Evolutionary conservation across 2,888 invertebrate genomes (phyloP), one percentile per base, ranked within the genome.

Genomic region (Eristalis arbustorum): DNA sequence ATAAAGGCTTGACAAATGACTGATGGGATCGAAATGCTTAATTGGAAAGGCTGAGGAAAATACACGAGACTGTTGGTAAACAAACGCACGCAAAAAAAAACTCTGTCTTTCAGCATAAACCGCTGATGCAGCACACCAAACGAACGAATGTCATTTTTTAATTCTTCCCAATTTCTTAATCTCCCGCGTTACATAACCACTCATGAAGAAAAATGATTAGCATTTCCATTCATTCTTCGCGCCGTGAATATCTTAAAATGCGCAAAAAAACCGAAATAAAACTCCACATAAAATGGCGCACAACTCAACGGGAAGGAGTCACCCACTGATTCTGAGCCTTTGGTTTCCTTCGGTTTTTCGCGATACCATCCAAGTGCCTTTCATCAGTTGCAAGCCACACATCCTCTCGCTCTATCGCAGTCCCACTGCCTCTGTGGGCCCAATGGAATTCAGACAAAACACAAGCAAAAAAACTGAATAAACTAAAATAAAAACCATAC

Each of bases 341-440:
- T 67, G 18, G 37, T 68, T n/a, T 80, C 56, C 42, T 80, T 76
- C 68, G 18, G 56, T 75, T 67, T 57, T 73, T 69, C 64, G 28
- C 72, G 66, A 76, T 82, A 82, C 66, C 40, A 84, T 73, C 80
- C 84, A 49, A 66, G 79, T 73, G 72, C 80, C 84, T 85, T 85
- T 85, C 84, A 81, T 85, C 84, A 84, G 72, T 84, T 84, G 10
- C 37, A 83, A 75, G 72, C 75, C 66, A 71, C 75, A 75, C 71
- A 18, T 80, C 68, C 62, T 68, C 37, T 81, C 28, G 23, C 57
- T 31, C 59, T 23, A 0, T 57, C 18, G 18, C 49, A 18, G 42
- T n/a, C 6, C n/a, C 42, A n/a, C 42, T n/a, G 42, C 14, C 2
- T 22, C 69, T 61, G 61, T 62, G 57, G 37, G 18, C 68, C 37